A percentile compares a stretch with the other conserved stretches of the same genome.
These are phyloP conservation scores for Psophia crepitans DNA, from an alignment of 2,113 vertebrate genomes.

Conservation along the genomic window DNA sequence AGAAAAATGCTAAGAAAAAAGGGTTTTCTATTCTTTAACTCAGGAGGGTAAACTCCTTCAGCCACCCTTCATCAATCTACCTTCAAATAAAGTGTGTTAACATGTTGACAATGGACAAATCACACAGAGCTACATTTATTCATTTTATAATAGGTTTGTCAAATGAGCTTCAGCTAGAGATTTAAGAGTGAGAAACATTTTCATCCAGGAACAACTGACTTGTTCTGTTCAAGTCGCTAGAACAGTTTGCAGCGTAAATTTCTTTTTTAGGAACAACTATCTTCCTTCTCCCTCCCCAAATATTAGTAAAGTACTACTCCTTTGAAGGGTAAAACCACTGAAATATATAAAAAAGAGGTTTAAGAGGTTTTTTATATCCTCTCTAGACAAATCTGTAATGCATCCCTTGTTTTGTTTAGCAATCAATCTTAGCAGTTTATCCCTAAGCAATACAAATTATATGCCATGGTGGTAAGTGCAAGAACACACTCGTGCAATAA, in stretches of 20 bases:
- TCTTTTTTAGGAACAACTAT: neutral
- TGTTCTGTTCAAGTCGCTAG: conserved; percentile 62
- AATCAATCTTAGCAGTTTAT: conserved; percentile 63
- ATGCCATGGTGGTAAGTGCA: conserved; percentile 44
- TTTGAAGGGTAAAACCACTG: conserved; percentile 36
- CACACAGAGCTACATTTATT: conserved; percentile 80
- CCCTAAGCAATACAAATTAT: conserved; percentile 71
- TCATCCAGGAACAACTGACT: conserved; percentile 70
- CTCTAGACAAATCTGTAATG: conserved; percentile 54
- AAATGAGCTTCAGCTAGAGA: conserved; percentile 77
- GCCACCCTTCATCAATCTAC: conserved; percentile 82
- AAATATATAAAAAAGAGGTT: conserved; percentile 39
- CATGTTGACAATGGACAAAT: conserved; percentile 86
- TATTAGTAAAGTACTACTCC: conserved; percentile 43
- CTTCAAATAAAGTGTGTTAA: conserved; percentile 84
- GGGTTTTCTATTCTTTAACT: conserved; percentile 84
- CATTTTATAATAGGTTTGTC: conserved; percentile 85
- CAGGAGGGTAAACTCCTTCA: conserved; percentile 83
- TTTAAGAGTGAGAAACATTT: conserved; percentile 76
- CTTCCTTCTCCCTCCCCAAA: neutral
- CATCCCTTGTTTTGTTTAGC: conserved; percentile 47
- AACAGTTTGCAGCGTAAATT: conserved; percentile 50
- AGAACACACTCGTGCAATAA: conserved; percentile 54
- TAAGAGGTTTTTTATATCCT: conserved; percentile 58
- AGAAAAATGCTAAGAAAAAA: conserved; percentile 76